Conservation (phyloP, 2,797 vertebrate genomes). For the Mormyrops boulengeri region DNA sequence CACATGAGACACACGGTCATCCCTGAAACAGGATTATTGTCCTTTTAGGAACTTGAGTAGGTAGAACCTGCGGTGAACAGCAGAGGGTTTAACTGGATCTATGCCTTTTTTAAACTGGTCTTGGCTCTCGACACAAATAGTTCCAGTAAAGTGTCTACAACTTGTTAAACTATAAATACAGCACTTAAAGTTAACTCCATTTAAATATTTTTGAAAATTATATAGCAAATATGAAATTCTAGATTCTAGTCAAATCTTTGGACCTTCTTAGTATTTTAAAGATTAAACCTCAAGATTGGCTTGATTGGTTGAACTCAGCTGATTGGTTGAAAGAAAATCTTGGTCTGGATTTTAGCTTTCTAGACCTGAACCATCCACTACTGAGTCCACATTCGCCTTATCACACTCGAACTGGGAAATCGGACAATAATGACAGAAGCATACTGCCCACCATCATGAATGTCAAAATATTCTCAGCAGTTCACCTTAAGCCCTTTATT, state of each 20-base stretch:
- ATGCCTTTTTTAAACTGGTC: background rate
- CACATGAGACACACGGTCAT: background rate
- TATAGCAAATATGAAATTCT: background rate
- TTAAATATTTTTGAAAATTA: background rate
- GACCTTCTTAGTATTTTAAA: background rate
- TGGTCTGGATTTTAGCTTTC: no score
- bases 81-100: background rate
- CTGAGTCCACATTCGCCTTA: no score
- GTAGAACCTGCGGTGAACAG: background rate
- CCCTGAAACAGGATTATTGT: background rate
- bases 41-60: background rate
- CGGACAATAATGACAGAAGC: no score
- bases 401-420: no score
- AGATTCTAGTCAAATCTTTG: background rate
- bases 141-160: no score
- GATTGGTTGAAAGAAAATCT: no score
- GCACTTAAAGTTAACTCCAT: background rate
- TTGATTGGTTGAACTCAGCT: background rate
- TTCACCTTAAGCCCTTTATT: background rate
- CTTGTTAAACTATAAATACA: background rate
- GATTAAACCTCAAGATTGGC: background rate
- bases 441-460: background rate
- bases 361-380: no score
- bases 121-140: background rate
- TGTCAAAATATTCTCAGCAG: background rate